Base-by-base conservation (phyloP, 2,888 invertebrate genomes). In the Branchellion lobata region DNA sequence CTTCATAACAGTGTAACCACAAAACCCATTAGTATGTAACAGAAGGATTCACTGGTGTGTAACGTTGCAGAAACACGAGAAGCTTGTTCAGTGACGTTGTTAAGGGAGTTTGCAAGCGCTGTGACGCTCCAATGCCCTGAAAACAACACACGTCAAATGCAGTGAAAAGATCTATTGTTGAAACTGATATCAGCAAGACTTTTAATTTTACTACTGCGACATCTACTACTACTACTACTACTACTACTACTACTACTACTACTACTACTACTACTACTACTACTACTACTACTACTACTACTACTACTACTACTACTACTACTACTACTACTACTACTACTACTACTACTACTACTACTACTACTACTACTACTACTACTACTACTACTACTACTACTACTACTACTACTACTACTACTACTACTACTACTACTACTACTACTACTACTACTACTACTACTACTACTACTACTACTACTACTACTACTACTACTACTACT, bases 391-490 rank as follows among this genome's bases (percentile, higher is more conserved):
- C 72, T 72, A 33, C 72, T 72, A 72, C 72, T 72, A 72, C 72
- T 72, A 72, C 72, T 33, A 72, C 72, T 72, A 72, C 72, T 72
- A 72, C 72, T 72, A 72, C 72, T 72, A 72, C 72, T 72, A 72
- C 72, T 72, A 72, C 72, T 72, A 72, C 72, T 33, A 72, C 72
- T 72, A 72, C 72, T 72, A 72, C 72, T 72, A 72, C 72, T 72
- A 72, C 72, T 72, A 72, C 72, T 72, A 72, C 72, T 72, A 72
- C 72, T 72, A 33, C 72, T 72, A 72, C 33, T 72, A 72, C 72
- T 72, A 72, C 72, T 72, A 72, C 72, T 72, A 31, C 72, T 72
- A 72, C 72, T 72, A 72, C 72, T 72, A 33, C 72, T 72, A 72
- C 72, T 72, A 33, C 72, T 72, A 72, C 72, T 72, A 72, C 36